Evolutionary conservation across 2,888 invertebrate genomes (phyloP).

Genomic region (Melinaea marsaeus): DNA sequence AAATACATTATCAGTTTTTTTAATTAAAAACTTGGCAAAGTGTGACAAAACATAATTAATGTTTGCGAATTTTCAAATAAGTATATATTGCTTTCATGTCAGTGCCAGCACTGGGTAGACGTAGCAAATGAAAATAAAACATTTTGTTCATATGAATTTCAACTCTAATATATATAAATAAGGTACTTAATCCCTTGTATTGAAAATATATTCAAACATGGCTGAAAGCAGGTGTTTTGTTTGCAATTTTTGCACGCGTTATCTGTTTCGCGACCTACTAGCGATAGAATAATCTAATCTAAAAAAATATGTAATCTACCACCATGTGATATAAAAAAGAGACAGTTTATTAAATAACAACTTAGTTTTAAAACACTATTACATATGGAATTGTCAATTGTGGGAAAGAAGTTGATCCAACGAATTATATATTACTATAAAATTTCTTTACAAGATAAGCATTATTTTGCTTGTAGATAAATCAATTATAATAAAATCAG

Average conservation of each 20-base stretch:
- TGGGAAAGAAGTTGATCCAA: too few species aligned
- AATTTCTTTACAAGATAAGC: too few species aligned
- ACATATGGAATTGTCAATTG: too few species aligned
- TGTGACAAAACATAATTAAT: constrained; percentile 30
- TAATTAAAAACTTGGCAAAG: too few species aligned
- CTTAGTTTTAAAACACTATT: too few species aligned
- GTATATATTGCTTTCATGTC: constrained; percentile 33
- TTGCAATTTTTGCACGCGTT: constrained; percentile 1
- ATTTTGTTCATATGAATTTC: constrained; percentile 2
- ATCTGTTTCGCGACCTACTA: neutral
- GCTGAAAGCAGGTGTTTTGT: constrained; percentile 1
- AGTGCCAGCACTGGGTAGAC: constrained; percentile 32
- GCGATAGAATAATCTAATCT: neutral
- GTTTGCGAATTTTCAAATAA: constrained; percentile 29
- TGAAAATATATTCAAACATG: neutral
- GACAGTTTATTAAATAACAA: too few species aligned
- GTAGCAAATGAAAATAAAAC: constrained; percentile 19
- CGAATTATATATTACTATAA: too few species aligned
- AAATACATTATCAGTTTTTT: too few species aligned
- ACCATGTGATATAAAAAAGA: too few species aligned
- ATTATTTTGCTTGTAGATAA: too few species aligned
- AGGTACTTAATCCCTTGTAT: neutral
- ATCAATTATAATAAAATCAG: too few species aligned
- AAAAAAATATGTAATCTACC: too few species aligned
- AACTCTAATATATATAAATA: neutral